Evolutionary conservation across 2,888 invertebrate genomes (phyloP).

Genomic region (Mesorhabditis sp.): DNA sequence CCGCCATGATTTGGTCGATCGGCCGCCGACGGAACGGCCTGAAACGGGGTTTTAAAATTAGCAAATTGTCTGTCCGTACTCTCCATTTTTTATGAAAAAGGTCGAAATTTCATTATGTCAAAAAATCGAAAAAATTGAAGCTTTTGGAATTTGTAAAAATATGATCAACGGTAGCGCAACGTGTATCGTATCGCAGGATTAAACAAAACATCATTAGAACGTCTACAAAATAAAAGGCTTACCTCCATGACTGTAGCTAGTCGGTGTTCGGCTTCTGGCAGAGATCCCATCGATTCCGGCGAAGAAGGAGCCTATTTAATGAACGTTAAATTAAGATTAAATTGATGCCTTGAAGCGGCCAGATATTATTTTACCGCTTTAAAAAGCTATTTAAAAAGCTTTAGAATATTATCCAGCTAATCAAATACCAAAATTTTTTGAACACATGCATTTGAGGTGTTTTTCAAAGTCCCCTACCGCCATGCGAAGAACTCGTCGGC

Average conservation of each 20-base stretch:
- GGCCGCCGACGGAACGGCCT: constrained; percentile 52
- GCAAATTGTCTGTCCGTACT: neutral
- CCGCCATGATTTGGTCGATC: constrained; percentile 56
- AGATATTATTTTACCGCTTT: no score
- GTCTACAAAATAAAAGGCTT: no score
- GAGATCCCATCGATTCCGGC: constrained; percentile 4
- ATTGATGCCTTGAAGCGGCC: no score
- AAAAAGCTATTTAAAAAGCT: no score
- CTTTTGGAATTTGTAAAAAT: no score
- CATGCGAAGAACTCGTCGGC: constrained; percentile 23
- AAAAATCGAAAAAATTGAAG: neutral
- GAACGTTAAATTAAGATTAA: neutral
- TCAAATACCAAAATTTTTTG: no score
- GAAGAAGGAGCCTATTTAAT: neutral
- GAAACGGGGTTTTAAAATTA: constrained; percentile 6
- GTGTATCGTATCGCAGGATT: no score
- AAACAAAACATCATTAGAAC: no score
- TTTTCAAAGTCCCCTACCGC: neutral
- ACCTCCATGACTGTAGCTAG: constrained; percentile 14
- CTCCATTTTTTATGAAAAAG: neutral
- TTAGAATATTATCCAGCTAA: no score
- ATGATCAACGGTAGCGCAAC: no score
- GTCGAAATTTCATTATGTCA: neutral
- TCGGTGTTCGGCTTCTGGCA: neutral
- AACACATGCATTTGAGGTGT: no score